A percentile compares a stretch with the other conserved stretches of the same genome.
Evolutionary conservation across 2,113 vertebrate species (phyloP).

Genomic region (Notechis scutatus): DNA sequence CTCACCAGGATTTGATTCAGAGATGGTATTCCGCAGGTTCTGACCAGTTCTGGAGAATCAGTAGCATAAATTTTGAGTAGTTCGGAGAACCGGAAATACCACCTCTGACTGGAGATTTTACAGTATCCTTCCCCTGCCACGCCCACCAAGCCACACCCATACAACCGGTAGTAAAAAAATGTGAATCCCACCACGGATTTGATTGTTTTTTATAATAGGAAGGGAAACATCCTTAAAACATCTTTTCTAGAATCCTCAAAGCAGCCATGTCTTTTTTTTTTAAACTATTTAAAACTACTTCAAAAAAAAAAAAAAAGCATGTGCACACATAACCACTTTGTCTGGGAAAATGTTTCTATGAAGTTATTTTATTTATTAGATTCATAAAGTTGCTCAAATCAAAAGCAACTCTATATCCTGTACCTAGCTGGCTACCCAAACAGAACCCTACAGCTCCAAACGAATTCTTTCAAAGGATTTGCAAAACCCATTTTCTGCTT

Average conservation of each 20-base stretch:
- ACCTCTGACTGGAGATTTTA: too few relatives aligned
- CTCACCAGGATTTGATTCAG: neutral
- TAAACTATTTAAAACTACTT: neutral
- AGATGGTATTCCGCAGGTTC: too few relatives aligned
- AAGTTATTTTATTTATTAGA: neutral
- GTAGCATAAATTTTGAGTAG: too few relatives aligned
- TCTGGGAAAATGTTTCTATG: neutral
- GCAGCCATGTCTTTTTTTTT: neutral
- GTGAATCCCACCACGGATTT: neutral
- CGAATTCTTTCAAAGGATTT: neutral
- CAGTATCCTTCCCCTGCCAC: too few relatives aligned
- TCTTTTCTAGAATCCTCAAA: neutral
- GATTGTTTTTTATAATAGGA: neutral
- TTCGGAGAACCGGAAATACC: too few relatives aligned
- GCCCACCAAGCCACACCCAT: too few relatives aligned
- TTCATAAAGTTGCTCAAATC: neutral
- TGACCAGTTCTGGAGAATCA: too few relatives aligned
- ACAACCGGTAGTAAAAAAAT: too few relatives aligned
- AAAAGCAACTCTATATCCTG: neutral
- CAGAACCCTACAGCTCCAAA: neutral
- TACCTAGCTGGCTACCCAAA: neutral
- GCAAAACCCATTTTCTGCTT: neutral
- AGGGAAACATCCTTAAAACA: neutral
- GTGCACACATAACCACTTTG: neutral
- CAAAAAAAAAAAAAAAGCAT: neutral